Percentiles rank a stretch among this genome's conserved stretches.
phyloP scores from a whole-genome alignment of 2,113 vertebrate species.

The Chlorodrepanis virens region DNA sequence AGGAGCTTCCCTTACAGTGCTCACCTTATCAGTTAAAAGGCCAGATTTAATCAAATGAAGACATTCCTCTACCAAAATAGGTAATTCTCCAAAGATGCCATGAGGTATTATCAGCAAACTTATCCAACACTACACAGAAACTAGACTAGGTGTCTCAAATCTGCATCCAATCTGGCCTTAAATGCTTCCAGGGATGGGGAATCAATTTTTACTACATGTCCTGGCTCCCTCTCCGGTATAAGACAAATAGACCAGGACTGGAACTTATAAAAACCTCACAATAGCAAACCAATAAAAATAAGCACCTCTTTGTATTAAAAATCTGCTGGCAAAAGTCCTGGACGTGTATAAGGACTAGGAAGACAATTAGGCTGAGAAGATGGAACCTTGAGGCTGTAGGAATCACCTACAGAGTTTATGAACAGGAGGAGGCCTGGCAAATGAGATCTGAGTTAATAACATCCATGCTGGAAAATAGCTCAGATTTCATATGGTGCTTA shows the following conservation, averaged over 20 bases:
- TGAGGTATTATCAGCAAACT: fast-evolving
- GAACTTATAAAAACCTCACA: background rate
- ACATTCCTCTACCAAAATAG: background rate
- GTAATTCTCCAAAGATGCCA: background rate
- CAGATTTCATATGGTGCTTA: background rate
- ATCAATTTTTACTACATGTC: background rate
- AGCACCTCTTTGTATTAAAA: background rate
- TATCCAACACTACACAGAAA: background rate
- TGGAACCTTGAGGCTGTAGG: background rate
- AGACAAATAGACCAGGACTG: background rate
- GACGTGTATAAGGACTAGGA: background rate
- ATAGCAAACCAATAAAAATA: background rate
- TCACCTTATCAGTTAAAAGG: background rate
- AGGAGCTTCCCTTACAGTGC: background rate
- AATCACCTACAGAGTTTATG: background rate
- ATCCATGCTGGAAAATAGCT: background rate
- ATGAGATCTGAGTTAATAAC: background rate
- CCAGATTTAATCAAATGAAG: background rate
- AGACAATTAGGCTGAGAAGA: background rate
- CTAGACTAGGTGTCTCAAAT: background rate
- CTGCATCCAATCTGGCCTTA: background rate
- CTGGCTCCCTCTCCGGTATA: background rate
- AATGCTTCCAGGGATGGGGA: background rate
- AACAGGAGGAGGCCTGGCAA: background rate
- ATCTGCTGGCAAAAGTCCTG: background rate